A percentile compares a stretch with the other conserved stretches of the same genome.
Conservation (phyloP, 1,140 invertebrate genomes). For the Centruroides sculpturatus region DNA sequence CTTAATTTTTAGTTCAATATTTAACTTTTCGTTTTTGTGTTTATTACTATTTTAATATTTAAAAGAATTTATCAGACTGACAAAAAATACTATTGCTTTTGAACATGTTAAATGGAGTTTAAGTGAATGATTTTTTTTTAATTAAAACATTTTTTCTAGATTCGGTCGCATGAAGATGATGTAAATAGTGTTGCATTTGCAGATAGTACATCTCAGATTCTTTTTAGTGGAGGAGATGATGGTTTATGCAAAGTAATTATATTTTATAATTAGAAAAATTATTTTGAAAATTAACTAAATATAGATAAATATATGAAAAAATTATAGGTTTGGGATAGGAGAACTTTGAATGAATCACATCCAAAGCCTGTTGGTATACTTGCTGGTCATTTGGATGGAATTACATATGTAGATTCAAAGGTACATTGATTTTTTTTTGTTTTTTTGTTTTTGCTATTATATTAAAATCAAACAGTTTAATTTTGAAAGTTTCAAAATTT, state of each 20-base stretch:
- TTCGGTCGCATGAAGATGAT: slow-evolving; percentile 57
- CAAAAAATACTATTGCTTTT: too few relatives aligned
- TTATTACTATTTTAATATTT: too few relatives aligned
- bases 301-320: not conserved
- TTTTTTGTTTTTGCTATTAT: not conserved
- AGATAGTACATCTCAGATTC: slow-evolving; percentile 59
- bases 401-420: slow-evolving; percentile 64
- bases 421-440: slow-evolving; percentile 23
- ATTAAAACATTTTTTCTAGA: slow-evolving; percentile 31
- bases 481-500: not conserved
- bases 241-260: slow-evolving; percentile 50
- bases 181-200: slow-evolving; percentile 70
- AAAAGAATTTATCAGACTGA: too few relatives aligned
- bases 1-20: too few relatives aligned
- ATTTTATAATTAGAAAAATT: not conserved
- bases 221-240: slow-evolving; percentile 72
- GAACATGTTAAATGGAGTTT: slow-evolving; percentile 23
- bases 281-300: not conserved
- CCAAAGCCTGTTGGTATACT: slow-evolving; percentile 57
- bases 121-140: slow-evolving; percentile 31
- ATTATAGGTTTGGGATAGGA: slow-evolving; percentile 63
- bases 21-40: too few relatives aligned
- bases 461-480: not conserved
- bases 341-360: slow-evolving; percentile 45
- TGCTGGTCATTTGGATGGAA: slow-evolving; percentile 67